Conservation (phyloP, 2,888 invertebrate species). For the Clitarchus hookeri region DNA sequence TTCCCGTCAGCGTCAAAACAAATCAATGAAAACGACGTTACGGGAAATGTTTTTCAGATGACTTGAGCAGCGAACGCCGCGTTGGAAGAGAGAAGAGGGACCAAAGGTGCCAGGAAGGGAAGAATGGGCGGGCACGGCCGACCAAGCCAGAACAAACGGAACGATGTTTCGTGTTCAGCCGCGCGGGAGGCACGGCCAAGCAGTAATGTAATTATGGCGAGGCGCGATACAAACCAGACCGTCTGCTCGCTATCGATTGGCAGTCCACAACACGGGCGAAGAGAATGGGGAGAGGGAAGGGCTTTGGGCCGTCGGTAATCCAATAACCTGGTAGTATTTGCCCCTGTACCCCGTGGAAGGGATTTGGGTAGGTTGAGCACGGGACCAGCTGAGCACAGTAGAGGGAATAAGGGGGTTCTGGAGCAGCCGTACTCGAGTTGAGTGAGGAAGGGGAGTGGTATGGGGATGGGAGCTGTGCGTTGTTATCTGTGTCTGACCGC, state of each 20-base stretch:
- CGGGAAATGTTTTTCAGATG: too few species aligned
- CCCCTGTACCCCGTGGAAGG: neutral
- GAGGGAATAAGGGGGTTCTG: neutral
- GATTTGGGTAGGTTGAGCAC: neutral
- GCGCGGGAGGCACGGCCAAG: neutral
- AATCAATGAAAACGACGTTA: too few species aligned
- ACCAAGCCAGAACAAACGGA: neutral
- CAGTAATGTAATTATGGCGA: neutral
- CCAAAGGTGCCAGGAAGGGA: neutral
- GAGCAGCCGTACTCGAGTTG: neutral
- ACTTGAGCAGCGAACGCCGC: neutral
- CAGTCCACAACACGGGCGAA: neutral
- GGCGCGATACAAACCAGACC: neutral
- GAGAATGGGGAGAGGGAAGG: neutral
- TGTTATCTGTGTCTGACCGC: neutral
- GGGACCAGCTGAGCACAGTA: neutral
- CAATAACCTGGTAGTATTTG: neutral
- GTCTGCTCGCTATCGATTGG: slow-evolving; percentile 4
- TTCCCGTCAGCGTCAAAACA: too few species aligned
- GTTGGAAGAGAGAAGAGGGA: neutral
- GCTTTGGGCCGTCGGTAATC: slow-evolving; percentile 1
- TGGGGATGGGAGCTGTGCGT: neutral
- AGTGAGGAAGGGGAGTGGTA: neutral
- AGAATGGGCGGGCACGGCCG: neutral
- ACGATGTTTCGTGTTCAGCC: neutral